Conservation (phyloP, 2,797 vertebrate genomes). For the Hippocampus kuda region DNA sequence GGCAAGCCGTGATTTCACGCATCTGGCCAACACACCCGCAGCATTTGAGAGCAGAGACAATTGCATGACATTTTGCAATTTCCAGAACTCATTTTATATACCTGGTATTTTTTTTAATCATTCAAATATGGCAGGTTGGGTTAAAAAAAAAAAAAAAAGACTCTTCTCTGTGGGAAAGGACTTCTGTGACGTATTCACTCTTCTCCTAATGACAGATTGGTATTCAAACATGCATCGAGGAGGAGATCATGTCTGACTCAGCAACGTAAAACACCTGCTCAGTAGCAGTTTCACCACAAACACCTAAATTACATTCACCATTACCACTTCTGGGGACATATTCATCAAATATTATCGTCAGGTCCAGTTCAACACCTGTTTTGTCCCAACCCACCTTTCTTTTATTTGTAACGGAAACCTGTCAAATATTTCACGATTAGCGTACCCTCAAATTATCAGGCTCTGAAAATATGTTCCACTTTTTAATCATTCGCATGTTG, state of each 20-base stretch:
- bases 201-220: constrained; percentile 31
- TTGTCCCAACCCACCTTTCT: constrained; percentile 24
- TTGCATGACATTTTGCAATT: too few species aligned
- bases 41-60: too few species aligned
- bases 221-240: constrained; percentile 43
- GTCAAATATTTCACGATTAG: constrained; percentile 42
- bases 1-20: too few species aligned
- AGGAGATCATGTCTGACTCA: constrained; percentile 35
- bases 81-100: too few species aligned
- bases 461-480: constrained; percentile 41
- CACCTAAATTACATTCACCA: constrained; percentile 50
- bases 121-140: too few species aligned
- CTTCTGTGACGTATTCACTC: not conserved
- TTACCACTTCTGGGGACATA: constrained; percentile 54
- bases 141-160: too few species aligned
- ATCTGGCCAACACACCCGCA: too few species aligned
- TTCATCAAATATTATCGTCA: constrained; percentile 65
- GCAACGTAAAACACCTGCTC: constrained; percentile 52
- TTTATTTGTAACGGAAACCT: constrained; percentile 42
- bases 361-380: constrained; percentile 62
- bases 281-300: constrained; percentile 36
- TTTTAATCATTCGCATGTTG: constrained; percentile 35
- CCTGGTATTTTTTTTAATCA: too few species aligned
- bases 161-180: not conserved
- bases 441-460: constrained; percentile 56